Conservation (phyloP, 2,113 vertebrate genomes). For the Nesospiza acunhae region DNA sequence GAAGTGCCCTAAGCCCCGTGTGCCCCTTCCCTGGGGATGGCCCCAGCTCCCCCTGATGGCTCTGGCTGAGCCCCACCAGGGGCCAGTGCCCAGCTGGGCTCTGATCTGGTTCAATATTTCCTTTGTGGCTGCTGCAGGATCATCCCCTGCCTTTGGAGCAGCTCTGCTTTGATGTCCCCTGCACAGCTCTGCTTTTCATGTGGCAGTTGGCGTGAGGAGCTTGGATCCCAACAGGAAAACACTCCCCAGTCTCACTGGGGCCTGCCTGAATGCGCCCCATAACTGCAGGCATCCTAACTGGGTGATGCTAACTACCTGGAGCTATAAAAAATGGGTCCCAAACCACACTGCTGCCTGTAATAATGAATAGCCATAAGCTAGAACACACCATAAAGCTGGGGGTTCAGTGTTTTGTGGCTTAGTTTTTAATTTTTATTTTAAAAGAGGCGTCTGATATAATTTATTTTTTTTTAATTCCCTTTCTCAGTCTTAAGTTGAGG, state of each 20-base stretch:
- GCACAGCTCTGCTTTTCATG: not conserved
- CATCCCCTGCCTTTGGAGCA: not conserved
- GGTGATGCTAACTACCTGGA: accelerated
- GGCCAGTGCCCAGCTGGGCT: not conserved
- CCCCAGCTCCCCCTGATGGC: not conserved
- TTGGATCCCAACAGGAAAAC: not conserved
- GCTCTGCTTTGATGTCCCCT: not conserved
- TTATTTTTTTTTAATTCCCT: not conserved
- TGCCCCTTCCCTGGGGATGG: not conserved
- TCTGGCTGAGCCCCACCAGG: not conserved
- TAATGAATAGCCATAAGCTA: too few relatives aligned
- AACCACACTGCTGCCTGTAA: accelerated
- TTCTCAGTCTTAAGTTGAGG: not conserved
- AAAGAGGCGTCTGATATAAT: not conserved
- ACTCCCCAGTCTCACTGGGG: accelerated
- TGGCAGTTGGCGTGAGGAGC: not conserved
- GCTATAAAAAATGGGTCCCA: accelerated
- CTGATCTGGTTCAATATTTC: not conserved
- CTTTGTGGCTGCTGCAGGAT: not conserved
- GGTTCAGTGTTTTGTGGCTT: accelerated
- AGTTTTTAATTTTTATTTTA: not conserved
- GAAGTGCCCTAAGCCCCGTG: accelerated
- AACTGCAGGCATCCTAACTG: accelerated
- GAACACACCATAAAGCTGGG: accelerated
- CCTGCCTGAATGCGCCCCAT: not conserved